These are phyloP conservation scores for Pyrocephalus nanus DNA, from an alignment of 2,797 vertebrate genomes.

Conservation along the genomic window DNA sequence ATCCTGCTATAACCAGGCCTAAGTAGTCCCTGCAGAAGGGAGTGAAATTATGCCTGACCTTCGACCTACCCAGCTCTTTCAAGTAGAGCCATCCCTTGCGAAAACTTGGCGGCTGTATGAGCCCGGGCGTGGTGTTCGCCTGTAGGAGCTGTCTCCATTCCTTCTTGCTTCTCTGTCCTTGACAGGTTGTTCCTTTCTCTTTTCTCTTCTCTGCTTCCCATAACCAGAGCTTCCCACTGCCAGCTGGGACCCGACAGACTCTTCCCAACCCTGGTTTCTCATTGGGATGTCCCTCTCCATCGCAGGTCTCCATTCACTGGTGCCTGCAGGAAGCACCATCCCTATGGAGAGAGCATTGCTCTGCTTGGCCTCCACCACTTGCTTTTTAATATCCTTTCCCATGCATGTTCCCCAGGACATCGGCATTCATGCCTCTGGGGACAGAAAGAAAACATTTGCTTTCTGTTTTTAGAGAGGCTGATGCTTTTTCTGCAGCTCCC, in stretches of 20 bases:
- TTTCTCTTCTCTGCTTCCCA: neutral
- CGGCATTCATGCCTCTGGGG: neutral
- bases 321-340: neutral
- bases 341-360: neutral
- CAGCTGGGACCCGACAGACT: neutral
- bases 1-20: conserved; percentile 37
- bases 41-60: conserved; percentile 55
- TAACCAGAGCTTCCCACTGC: neutral
- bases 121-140: neutral
- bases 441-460: conserved; percentile 43
- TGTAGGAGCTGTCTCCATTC: neutral
- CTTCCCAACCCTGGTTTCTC: neutral
- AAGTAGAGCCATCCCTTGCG: conserved; percentile 45
- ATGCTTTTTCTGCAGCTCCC: conserved; percentile 26
- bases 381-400: conserved; percentile 32
- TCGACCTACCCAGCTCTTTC: conserved; percentile 34
- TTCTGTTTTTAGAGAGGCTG: conserved; percentile 48
- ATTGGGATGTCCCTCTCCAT: neutral
- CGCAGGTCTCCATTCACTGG: rapidly evolving
- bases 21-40: conserved; percentile 48
- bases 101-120: conserved; percentile 21
- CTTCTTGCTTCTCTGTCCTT: neutral
- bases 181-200: neutral
- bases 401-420: neutral
- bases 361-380: neutral